These are phyloP conservation scores for Danio jaintianensis DNA, from an alignment of 2,797 vertebrate genomes.

Conservation along the genomic window DNA sequence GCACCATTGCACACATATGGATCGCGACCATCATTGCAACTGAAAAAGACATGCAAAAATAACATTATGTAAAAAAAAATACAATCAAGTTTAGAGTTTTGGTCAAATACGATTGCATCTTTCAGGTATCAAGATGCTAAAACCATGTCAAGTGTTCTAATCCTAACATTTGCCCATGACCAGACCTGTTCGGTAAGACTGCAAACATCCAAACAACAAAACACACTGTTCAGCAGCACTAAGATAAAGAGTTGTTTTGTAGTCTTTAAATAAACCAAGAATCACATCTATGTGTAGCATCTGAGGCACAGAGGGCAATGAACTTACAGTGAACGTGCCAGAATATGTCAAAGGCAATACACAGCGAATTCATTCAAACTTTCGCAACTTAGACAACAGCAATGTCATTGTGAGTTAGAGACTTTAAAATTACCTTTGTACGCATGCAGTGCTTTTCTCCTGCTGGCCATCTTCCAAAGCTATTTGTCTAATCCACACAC, in stretches of 20 bases:
- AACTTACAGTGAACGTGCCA: background rate
- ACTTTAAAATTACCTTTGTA: conserved; percentile 14
- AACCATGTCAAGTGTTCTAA: background rate
- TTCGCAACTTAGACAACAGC: background rate
- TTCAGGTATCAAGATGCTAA: conserved; percentile 25
- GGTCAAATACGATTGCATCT: background rate
- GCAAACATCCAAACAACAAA: background rate
- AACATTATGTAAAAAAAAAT: background rate
- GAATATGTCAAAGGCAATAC: background rate
- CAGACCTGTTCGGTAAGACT: conserved; percentile 35
- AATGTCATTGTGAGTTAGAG: background rate
- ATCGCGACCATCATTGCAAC: background rate
- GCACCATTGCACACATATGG: conserved; percentile 1
- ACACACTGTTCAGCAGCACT: background rate
- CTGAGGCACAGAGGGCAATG: background rate
- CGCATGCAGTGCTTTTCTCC: background rate
- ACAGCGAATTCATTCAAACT: background rate
- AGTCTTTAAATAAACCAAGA: conserved; percentile 17
- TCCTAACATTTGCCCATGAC: background rate
- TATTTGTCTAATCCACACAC: background rate
- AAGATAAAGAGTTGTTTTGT: background rate
- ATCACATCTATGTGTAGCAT: conserved; percentile 6
- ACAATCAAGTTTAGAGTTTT: conserved; percentile 38
- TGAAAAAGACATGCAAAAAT: conserved; percentile 4
- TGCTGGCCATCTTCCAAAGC: background rate